Evolutionary conservation across 2,113 vertebrate species (phyloP), one percentile per base, ranked within the genome.

Genomic region (Tachysurus vachellii): DNA sequence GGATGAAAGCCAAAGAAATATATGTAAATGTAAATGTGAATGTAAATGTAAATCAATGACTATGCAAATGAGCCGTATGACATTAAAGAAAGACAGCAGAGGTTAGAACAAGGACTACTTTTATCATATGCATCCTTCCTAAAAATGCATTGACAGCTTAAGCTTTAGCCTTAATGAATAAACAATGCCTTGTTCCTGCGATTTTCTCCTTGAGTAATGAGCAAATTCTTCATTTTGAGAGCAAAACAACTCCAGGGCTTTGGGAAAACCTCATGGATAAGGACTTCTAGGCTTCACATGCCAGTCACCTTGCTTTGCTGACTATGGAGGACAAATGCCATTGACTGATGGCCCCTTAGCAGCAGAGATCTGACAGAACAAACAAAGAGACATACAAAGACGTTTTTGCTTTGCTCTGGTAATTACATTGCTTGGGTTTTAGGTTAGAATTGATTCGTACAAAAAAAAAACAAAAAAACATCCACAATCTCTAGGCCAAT

Each of bases 21-120:
- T 56, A 71, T 26, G 21, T 84, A 44, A 84, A 71, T 21, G 28
- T 56, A 71, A 68, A 84, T 73, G 81, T 83, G 16, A 36, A 73
- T 57, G 66, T 44, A 83, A 36, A 73, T 57, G 66, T 44, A 83
- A 70, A 70, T 83, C 26, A 70, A 56, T 44, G 66, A 5, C 28
- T 13, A 57, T 84, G 82, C 66, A 84, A 84, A 84, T 84, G 0
- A 84, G 31, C 28, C 11, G 10, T 36, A 54, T 57, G 66, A 31
- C 50, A 16, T 68, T 42, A 53, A 70, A 50, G n/a, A 84, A 83
- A 84, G 50, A 73, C 64, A 84, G 82, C 50, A 71, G 66, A 73
- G 82, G 64, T 84, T 71, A 70, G 17, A 73, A 71, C 53, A 73
- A 84, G 82, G 82, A 71, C 82, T 57, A 54, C 53, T 7, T 84